These are phyloP conservation scores for Herpailurus yagouaroundi DNA, from an alignment of 2,113 vertebrate species.

Conservation along the genomic window DNA sequence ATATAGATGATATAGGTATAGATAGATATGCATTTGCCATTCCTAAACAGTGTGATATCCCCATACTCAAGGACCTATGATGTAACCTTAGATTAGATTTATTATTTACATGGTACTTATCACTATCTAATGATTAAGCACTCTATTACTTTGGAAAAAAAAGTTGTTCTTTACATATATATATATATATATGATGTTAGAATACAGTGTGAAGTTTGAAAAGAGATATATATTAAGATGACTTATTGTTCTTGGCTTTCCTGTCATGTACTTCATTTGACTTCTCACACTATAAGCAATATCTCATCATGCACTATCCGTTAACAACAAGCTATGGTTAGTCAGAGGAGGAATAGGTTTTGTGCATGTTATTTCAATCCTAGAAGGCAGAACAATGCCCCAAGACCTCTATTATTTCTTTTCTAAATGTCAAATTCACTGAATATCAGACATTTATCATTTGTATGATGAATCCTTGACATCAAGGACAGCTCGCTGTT, in stretches of 20 bases:
- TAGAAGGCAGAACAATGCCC: not conserved
- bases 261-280: not conserved
- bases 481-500: conserved; percentile 47
- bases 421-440: conserved; percentile 44
- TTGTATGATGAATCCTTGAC: conserved; percentile 9
- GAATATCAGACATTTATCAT: not conserved
- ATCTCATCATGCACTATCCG: not conserved
- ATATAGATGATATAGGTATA: too few relatives aligned
- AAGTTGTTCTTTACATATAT: too few relatives aligned
- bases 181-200: not conserved
- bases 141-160: not conserved
- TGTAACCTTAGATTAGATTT: not conserved
- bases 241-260: not conserved
- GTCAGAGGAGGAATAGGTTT: not conserved
- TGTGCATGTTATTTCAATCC: not conserved
- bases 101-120: not conserved
- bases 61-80: not conserved
- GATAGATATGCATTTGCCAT: not conserved
- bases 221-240: not conserved
- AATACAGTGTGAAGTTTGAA: not conserved
- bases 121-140: not conserved
- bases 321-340: not conserved
- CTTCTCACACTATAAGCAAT: not conserved
- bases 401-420: not conserved
- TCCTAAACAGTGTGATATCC: not conserved